Percentiles rank a stretch among this genome's conserved stretches.
Evolutionary conservation across 1,140 invertebrate species (phyloP).

Genomic region (Drosophila willistoni): DNA sequence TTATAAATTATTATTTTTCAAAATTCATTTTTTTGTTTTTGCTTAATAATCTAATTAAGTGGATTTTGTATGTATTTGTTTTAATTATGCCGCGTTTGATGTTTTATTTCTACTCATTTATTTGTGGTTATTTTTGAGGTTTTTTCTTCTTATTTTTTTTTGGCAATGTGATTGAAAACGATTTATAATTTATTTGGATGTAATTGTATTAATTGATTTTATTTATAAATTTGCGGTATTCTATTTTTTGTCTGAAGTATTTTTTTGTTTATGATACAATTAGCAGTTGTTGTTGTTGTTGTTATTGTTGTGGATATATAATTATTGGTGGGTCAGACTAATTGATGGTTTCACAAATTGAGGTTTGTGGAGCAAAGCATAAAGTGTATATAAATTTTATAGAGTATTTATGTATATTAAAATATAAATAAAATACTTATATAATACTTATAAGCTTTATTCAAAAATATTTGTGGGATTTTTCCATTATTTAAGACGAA

Average conservation of each 20-base stretch:
- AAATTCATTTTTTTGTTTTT: slow-evolving; percentile 37
- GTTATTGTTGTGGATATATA: slow-evolving; percentile 1
- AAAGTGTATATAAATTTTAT: not conserved
- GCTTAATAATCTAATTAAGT: slow-evolving; percentile 58
- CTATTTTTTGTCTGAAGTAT: not conserved
- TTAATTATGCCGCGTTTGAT: slow-evolving; percentile 69
- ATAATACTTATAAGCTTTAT: too few relatives aligned
- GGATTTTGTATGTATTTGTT: slow-evolving; percentile 46
- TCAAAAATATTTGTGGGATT: too few relatives aligned
- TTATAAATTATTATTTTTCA: slow-evolving; percentile 13
- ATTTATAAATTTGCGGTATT: slow-evolving; percentile 48
- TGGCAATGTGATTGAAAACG: slow-evolving; percentile 29
- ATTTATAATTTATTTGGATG: slow-evolving; percentile 54
- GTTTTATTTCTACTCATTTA: slow-evolving; percentile 30
- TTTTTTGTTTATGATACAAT: slow-evolving; percentile 37
- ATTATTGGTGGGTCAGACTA: slow-evolving; percentile 22
- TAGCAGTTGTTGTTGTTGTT: slow-evolving; percentile 18
- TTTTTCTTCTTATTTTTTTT: slow-evolving; percentile 16
- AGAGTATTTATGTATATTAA: too few relatives aligned
- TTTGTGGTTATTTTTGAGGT: not conserved
- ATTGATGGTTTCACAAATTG: slow-evolving; percentile 50
- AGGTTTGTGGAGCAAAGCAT: slow-evolving; percentile 42
- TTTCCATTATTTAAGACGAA: too few relatives aligned
- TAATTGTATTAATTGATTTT: slow-evolving; percentile 51
- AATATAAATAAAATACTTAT: too few relatives aligned